phyloP scores from a whole-genome alignment of 2,888 invertebrate species.

The Orthosia gracilis region DNA sequence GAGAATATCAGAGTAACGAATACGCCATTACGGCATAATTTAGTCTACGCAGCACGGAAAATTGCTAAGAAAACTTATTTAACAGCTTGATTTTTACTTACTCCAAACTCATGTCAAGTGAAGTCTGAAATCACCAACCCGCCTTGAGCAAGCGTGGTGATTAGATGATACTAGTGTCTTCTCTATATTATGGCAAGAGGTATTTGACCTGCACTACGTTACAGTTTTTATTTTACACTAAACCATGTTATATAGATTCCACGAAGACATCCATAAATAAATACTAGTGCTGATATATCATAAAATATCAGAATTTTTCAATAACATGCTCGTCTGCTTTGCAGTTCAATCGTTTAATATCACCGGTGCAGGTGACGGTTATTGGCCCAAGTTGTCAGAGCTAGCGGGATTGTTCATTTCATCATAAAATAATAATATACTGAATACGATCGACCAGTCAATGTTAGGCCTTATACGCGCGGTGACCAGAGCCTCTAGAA shows the following conservation, averaged over 20 bases:
- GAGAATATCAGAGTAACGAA: too few relatives aligned
- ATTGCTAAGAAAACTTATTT: neutral
- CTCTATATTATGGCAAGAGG: too few relatives aligned
- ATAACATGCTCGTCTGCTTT: conserved; percentile 68
- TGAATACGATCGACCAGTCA: neutral
- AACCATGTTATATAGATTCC: neutral
- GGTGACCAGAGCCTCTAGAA: too few relatives aligned
- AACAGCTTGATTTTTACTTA: too few relatives aligned
- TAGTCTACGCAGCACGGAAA: neutral
- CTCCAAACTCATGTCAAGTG: too few relatives aligned
- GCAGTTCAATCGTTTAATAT: conserved; percentile 77
- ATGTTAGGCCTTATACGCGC: too few relatives aligned
- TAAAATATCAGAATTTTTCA: conserved; percentile 72
- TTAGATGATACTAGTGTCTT: too few relatives aligned
- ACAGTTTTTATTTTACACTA: too few relatives aligned
- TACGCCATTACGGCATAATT: conserved; percentile 3
- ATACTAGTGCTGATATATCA: conserved; percentile 57
- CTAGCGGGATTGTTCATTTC: conserved; percentile 27
- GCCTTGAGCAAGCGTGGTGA: too few relatives aligned
- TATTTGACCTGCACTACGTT: too few relatives aligned
- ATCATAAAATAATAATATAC: neutral
- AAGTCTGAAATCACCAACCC: too few relatives aligned
- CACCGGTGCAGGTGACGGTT: conserved; percentile 71
- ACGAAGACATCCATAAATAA: conserved; percentile 25
- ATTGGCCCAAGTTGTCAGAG: conserved; percentile 41